A percentile compares a stretch with the other conserved stretches of the same genome.
Conservation (phyloP, 2,113 vertebrate species). For the Triplophysa dalaica region DNA sequence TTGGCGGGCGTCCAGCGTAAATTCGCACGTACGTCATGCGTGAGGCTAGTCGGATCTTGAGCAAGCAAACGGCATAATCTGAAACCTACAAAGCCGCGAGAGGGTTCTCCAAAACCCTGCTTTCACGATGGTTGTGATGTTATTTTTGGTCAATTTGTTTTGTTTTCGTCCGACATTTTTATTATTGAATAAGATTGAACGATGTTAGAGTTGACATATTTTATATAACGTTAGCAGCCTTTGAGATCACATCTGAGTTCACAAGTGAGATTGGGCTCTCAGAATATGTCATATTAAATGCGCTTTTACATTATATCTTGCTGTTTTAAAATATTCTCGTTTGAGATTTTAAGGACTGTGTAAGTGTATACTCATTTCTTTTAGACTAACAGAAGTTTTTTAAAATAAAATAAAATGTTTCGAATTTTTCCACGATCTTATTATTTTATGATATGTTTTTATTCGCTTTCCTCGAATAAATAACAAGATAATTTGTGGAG, state of each 20-base stretch:
- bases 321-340: background rate
- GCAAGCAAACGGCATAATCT: conserved; percentile 23
- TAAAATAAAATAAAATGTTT: conserved; percentile 56
- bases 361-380: background rate
- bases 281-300: too few relatives aligned
- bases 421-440: conserved; percentile 74
- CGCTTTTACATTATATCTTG: background rate
- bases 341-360: too few relatives aligned
- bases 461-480: conserved; percentile 73
- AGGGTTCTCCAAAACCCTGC: background rate
- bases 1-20: conserved; percentile 58
- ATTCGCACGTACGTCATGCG: conserved; percentile 62
- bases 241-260: too few relatives aligned
- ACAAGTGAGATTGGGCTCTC: too few relatives aligned
- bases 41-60: background rate
- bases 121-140: background rate
- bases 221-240: too few relatives aligned
- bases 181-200: too few relatives aligned
- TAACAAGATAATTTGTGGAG: conserved; percentile 76
- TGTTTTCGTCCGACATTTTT: background rate
- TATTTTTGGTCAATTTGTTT: background rate
- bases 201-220: too few relatives aligned
- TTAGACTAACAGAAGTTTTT: background rate
- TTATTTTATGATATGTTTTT: conserved; percentile 66
- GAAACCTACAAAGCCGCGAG: background rate